Evolutionary conservation across 1,140 invertebrate species (phyloP), one percentile per base, ranked within the genome.

Genomic region (Dinothrombium tinctorium): DNA sequence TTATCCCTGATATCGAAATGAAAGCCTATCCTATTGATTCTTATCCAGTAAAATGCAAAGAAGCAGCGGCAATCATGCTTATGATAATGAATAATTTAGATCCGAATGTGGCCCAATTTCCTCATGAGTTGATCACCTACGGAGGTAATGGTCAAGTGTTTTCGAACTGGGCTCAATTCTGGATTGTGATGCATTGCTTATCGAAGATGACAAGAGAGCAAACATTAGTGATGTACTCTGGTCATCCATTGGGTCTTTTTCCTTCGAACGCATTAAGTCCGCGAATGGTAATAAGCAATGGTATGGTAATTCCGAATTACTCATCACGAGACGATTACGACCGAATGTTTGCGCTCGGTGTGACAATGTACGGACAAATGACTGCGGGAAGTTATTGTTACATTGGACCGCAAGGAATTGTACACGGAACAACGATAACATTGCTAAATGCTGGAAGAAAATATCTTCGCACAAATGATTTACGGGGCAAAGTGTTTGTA

Each of bases 41-140:
- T n/a, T n/a, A n/a, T n/a, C n/a, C n/a, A n/a, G n/a, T n/a, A n/a
- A n/a, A n/a, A n/a, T 59, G 53, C 40, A 40, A 51, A 20, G 60
- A 69, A 44, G 67, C 63, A 2, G 67, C 65, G 4, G 68, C 69
- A 5, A 67, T 75, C 11, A 71, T 72, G 61, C 60, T 68, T 26
- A 73, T 73, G 71, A 70, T 73, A 40, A 64, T 69, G 57, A 73
- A 73, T 50, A 73, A 73, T 53, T 54, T 73, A 37, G 70, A 73
- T 50, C 64, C 62, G 7, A 44, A 50, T 15, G 68, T 73, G 6
- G 71, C 70, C 11, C 58, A 63, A 47, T 63, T 57, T 47, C 61
- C 62, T 9, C 51, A 64, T 21, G 60, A 64, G 40, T 46, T 63
- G 12, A 61, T 73, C 8, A 73, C 70, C 6, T 74, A 74, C 54